Percentiles rank a stretch among this genome's conserved stretches.
phyloP scores from a whole-genome alignment of 2,888 invertebrate genomes.

The Norana najaformis region DNA sequence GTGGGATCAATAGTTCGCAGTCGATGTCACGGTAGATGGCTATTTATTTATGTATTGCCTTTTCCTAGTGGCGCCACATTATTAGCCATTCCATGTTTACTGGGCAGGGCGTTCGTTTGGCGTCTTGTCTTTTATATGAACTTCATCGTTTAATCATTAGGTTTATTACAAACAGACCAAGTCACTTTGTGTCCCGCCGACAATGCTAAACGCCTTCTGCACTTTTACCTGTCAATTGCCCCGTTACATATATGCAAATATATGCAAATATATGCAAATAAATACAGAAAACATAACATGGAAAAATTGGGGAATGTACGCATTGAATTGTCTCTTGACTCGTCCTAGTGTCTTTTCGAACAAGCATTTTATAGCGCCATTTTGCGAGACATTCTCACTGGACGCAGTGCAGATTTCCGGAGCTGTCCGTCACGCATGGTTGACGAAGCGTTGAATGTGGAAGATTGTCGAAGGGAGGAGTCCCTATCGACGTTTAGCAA shows the following conservation, averaged over 20 bases:
- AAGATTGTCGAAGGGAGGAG: background rate
- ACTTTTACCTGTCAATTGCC: background rate
- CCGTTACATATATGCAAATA: background rate
- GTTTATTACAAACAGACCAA: background rate
- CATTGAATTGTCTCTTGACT: background rate
- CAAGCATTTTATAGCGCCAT: background rate
- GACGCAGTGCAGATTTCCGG: background rate
- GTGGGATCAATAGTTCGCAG: conserved; percentile 13
- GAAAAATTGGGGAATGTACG: background rate
- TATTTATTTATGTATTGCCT: conserved; percentile 7
- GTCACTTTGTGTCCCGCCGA: background rate
- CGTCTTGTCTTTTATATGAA: background rate
- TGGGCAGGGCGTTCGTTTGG: background rate
- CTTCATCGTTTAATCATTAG: conserved; percentile 13
- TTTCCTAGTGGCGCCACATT: background rate
- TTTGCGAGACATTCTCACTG: background rate
- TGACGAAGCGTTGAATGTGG: background rate
- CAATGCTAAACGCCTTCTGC: background rate
- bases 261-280: background rate
- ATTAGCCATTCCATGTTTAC: conserved; percentile 13
- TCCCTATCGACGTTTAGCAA: background rate
- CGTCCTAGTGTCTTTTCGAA: background rate
- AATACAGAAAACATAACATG: background rate
- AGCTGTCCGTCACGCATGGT: background rate
- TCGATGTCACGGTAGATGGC: background rate